Evolutionary conservation across 2,888 invertebrate species (phyloP), one percentile per base, ranked within the genome.

Genomic region (Dicranocentrus wangi): DNA sequence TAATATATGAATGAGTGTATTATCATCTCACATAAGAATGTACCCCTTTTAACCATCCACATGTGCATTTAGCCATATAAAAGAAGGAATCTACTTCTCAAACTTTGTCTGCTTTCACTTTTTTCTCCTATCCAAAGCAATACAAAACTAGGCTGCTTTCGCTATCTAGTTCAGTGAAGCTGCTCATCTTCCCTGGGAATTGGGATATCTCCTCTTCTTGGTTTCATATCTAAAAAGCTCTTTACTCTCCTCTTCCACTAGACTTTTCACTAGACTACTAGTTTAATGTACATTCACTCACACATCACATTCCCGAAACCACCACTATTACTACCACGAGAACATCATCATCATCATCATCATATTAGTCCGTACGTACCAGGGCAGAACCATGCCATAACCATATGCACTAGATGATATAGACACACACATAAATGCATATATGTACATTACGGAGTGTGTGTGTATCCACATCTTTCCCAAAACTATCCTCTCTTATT

Each of bases 181-280:
- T 25, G 32, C 63, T 63, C 63, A 63, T 63, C 63, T 63, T 63
- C 63, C 63, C 28, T 63, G 63, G 63, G 63, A 63, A 63, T 63
- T 63, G 42, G 63, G 63, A 63, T 63, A 63, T 63, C 39, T 63
- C n/a, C n/a, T n/a, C n/a, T n/a, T n/a, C 63, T 63, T 19, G 63
- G 42, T 42, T 42, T 63, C 42, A 42, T 63, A 63, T 63, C 63
- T 63, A 17, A 23, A 42, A 63, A 63, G 63, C 63, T 63, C 63
- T 42, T 23, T 63, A 47, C 17, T 21, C 13, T 61, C 39, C 21
- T 61, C 39, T 19, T 25, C 21, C 7, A 60, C n/a, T 27, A 60
- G 28, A 60, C 27, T 53, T n/a, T 55, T 5, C 15, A 21, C 21
- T 25, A 60, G 25, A 27, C 60, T 63, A 39, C 63, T 42, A 1